These are phyloP conservation scores for Acronicta alni DNA, from an alignment of 2,888 invertebrate genomes.

Conservation along the genomic window DNA sequence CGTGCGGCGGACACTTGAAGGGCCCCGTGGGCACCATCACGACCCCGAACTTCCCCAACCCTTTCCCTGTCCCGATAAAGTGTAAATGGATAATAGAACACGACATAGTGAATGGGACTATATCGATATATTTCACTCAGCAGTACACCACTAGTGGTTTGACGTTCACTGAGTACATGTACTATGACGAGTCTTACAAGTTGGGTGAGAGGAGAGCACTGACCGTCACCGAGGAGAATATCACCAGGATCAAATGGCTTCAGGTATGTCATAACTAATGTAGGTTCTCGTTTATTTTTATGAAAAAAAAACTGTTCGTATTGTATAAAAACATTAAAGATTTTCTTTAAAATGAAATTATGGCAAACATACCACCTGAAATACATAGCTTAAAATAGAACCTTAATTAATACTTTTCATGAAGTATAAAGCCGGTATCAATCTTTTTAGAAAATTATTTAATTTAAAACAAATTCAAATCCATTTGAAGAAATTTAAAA, in stretches of 20 bases:
- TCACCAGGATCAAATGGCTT: slow-evolving; percentile 91
- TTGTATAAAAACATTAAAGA: too few species aligned
- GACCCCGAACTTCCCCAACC: slow-evolving; percentile 95
- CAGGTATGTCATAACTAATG: slow-evolving; percentile 70
- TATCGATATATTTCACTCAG: slow-evolving; percentile 96
- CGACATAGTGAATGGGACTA: slow-evolving; percentile 93
- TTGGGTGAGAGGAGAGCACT: slow-evolving; percentile 91
- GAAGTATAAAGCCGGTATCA: not conserved
- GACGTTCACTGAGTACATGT: slow-evolving; percentile 93
- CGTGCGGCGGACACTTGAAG: slow-evolving; percentile 92
- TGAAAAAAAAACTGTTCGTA: too few species aligned
- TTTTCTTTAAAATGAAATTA: too few species aligned
- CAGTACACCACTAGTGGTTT: slow-evolving; percentile 95
- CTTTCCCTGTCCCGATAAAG: slow-evolving; percentile 94
- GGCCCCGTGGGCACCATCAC: slow-evolving; percentile 92
- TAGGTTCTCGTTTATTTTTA: too few species aligned
- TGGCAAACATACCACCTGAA: too few species aligned
- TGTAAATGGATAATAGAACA: slow-evolving; percentile 96
- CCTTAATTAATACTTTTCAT: too few species aligned
- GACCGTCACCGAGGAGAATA: slow-evolving; percentile 93
- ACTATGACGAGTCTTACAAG: slow-evolving; percentile 92
- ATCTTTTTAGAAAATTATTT: not conserved
- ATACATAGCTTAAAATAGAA: too few species aligned
- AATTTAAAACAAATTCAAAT: too few species aligned
- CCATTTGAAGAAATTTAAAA: slow-evolving; percentile 5